Conservation (phyloP, 2,888 invertebrate genomes). For the Cantharis nigra region DNA sequence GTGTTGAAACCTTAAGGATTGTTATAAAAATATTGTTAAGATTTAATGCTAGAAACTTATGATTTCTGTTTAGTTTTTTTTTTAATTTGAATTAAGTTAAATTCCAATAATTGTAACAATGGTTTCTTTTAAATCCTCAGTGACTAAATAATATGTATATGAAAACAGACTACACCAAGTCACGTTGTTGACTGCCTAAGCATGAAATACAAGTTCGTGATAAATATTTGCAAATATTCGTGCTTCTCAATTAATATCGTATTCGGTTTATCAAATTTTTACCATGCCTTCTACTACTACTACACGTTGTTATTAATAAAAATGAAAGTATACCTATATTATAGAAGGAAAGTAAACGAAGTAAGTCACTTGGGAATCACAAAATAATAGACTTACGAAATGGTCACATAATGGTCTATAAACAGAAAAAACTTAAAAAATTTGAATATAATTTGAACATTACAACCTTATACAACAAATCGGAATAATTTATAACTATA, state of each 20-base stretch:
- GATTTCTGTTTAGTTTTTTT: neutral
- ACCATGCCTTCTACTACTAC: neutral
- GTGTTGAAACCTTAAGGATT: neutral
- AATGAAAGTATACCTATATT: neutral
- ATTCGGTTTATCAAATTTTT: neutral
- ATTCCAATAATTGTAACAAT: no score
- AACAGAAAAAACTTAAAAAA: neutral
- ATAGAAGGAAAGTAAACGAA: neutral
- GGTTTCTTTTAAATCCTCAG: no score
- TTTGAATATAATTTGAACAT: neutral
- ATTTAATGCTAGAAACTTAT: neutral
- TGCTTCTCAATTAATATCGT: neutral
- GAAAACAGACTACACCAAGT: neutral
- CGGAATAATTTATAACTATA: neutral
- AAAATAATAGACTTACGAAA: neutral
- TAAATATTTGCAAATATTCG: neutral
- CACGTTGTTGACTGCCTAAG: neutral
- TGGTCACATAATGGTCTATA: neutral
- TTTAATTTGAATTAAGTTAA: no score
- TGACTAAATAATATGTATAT: no score
- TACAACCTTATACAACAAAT: neutral
- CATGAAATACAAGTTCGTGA: neutral
- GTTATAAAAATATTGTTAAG: neutral
- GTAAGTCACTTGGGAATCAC: neutral
- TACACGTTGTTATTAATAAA: neutral